Conservation (phyloP, 2,888 invertebrate species). For the Malthinus seriepunctatus region DNA sequence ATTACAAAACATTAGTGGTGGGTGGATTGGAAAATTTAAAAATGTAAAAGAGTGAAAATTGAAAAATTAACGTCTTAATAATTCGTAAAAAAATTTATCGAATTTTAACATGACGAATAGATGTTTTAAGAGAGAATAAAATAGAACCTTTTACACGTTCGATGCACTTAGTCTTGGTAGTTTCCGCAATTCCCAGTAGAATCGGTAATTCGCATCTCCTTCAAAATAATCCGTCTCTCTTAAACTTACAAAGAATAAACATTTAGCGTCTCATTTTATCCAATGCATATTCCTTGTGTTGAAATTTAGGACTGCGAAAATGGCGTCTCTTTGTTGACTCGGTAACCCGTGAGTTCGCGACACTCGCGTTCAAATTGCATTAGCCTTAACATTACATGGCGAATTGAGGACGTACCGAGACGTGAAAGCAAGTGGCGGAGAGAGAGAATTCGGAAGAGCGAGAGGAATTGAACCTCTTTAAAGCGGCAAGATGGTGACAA, state of each 20-base stretch:
- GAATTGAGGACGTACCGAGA: conserved; percentile 58
- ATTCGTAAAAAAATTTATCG: too few relatives aligned
- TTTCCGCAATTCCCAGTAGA: conserved; percentile 29
- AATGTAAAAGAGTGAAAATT: too few relatives aligned
- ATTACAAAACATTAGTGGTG: too few relatives aligned
- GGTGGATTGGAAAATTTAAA: too few relatives aligned
- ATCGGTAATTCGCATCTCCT: conserved; percentile 30
- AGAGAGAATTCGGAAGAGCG: too few relatives aligned
- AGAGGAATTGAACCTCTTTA: conserved; percentile 35
- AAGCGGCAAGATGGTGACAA: conserved; percentile 47
- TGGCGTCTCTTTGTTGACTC: conserved; percentile 54
- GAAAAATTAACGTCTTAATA: too few relatives aligned
- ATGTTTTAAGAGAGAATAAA: background rate
- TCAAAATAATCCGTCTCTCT: conserved; percentile 25
- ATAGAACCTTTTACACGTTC: conserved; percentile 18
- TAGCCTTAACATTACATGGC: conserved; percentile 60
- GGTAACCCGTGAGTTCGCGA: conserved; percentile 53
- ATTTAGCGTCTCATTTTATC: conserved; percentile 24
- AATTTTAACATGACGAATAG: too few relatives aligned
- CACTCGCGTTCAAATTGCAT: conserved; percentile 58
- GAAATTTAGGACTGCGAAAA: conserved; percentile 43
- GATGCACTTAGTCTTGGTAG: conserved; percentile 31
- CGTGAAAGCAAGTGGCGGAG: conserved; percentile 51
- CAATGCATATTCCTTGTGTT: conserved; percentile 18
- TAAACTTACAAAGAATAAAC: conserved; percentile 19